These are phyloP conservation scores for Leucoraja ocellata DNA, from an alignment of 2,797 vertebrate species.

Conservation along the genomic window DNA sequence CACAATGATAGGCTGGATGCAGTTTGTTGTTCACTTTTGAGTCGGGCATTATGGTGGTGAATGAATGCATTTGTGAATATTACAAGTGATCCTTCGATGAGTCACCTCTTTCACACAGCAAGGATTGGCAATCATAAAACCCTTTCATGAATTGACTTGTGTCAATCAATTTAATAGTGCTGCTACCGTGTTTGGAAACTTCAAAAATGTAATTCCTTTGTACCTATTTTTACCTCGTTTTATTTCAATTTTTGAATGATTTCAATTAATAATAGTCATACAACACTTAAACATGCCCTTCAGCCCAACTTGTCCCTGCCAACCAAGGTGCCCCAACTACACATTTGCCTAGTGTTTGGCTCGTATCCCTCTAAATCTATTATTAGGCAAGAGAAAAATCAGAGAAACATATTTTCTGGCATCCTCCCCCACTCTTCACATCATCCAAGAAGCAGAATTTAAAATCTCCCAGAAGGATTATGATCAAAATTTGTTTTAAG, in stretches of 20 bases:
- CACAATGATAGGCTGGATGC: not conserved
- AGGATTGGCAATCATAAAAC: not conserved
- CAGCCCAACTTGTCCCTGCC: too few species aligned
- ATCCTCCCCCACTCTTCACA: not conserved
- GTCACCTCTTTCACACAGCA: not conserved
- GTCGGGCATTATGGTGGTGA: not conserved
- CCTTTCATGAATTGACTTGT: not conserved
- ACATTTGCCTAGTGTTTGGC: too few species aligned
- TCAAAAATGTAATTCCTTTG: not conserved
- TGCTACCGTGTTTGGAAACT: not conserved
- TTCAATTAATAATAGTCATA: not conserved
- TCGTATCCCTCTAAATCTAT: too few species aligned
- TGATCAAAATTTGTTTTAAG: not conserved
- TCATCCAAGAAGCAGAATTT: not conserved
- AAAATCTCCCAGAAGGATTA: not conserved
- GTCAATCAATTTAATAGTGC: not conserved
- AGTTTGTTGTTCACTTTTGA: too few species aligned
- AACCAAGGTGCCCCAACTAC: too few species aligned
- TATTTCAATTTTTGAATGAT: not conserved
- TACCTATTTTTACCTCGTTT: not conserved
- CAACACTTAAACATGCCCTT: too few species aligned
- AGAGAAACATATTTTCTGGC: not conserved
- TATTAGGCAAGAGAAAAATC: not conserved
- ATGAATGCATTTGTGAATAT: not conserved
- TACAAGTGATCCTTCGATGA: not conserved